Evolutionary conservation across 2,888 invertebrate genomes (phyloP).

Genomic region (Alloplasta piceator): DNA sequence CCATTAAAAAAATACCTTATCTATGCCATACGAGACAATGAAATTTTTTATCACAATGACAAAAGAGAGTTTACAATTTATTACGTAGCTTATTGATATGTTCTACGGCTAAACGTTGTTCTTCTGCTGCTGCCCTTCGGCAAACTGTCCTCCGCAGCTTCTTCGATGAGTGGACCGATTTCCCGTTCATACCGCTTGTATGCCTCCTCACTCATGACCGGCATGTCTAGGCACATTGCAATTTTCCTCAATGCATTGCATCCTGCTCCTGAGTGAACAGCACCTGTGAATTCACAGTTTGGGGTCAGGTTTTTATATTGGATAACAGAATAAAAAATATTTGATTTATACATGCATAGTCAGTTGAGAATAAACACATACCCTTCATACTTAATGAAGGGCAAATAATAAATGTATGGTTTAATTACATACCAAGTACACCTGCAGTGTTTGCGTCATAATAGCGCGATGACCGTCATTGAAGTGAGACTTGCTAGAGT

Average conservation of each 20-base stretch:
- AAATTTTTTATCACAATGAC: background rate
- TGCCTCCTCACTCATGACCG: background rate
- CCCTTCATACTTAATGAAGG: too few relatives aligned
- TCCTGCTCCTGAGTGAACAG: background rate
- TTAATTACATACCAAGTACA: too few relatives aligned
- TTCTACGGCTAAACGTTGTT: background rate
- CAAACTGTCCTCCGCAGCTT: background rate
- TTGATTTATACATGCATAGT: too few relatives aligned
- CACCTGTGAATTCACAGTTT: conserved; percentile 11
- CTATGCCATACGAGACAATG: too few relatives aligned
- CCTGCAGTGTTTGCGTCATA: too few relatives aligned
- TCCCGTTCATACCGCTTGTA: conserved; percentile 22
- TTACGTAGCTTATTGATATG: background rate
- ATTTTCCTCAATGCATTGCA: background rate
- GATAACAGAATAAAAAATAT: background rate
- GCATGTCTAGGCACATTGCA: background rate
- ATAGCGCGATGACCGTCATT: too few relatives aligned
- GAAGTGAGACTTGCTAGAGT: too few relatives aligned
- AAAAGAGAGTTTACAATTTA: background rate
- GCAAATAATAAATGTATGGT: too few relatives aligned
- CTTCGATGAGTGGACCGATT: background rate
- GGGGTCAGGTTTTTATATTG: background rate
- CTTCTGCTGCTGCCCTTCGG: background rate
- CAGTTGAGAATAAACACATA: too few relatives aligned
- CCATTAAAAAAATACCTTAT: too few relatives aligned